These are phyloP conservation scores for Dinomys branickii DNA, from an alignment of 2,113 vertebrate species.

Conservation along the genomic window DNA sequence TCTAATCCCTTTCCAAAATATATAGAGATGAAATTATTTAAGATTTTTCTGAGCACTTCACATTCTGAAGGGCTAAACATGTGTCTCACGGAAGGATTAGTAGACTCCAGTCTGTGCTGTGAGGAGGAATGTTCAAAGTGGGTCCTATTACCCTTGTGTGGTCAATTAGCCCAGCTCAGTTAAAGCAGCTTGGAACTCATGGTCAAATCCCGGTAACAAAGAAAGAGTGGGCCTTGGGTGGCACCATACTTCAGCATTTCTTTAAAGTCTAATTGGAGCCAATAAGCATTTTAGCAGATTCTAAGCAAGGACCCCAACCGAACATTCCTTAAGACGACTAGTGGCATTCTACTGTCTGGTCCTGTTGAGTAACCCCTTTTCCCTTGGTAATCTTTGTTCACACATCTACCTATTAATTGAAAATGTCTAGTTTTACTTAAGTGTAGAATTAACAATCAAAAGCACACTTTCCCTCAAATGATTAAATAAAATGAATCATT, in stretches of 20 bases:
- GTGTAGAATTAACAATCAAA: background rate
- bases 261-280: background rate
- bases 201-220: background rate
- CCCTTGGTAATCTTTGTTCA: background rate
- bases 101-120: background rate
- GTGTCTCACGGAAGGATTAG: background rate
- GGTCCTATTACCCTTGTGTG: background rate
- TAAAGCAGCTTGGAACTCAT: background rate
- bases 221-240: background rate
- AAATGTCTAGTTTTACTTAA: background rate
- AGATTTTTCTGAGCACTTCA: background rate
- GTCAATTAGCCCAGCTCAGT: background rate
- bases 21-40: background rate
- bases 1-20: background rate
- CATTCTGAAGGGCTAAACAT: background rate
- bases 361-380: background rate
- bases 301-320: background rate
- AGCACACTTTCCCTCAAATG: background rate
- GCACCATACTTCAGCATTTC: background rate
- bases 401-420: background rate
- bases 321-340: background rate
- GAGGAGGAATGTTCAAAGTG: background rate
- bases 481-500: background rate
- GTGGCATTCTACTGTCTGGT: background rate
- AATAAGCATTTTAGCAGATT: background rate